Base-by-base conservation (phyloP, 2,888 invertebrate species). In the Macropis europaea region DNA sequence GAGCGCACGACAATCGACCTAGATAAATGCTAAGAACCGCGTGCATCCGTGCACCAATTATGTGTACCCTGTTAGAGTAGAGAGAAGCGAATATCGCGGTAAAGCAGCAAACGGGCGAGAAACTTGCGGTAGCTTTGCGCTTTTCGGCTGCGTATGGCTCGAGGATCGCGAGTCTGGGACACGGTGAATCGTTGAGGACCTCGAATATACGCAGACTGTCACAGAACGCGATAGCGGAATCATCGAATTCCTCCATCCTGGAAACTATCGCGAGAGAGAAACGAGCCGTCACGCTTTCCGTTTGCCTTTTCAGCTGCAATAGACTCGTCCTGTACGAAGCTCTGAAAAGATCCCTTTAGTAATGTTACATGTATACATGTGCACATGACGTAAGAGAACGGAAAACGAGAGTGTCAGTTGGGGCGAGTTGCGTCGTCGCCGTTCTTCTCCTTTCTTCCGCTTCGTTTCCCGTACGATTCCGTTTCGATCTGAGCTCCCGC, bases 401-500 rank as follows among this genome's bases (percentile, higher is more conserved):
- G 67, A 63, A 67, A 70, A 74, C 45, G 62, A 79, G 76, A 76
- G 86, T 85, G 86, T 85, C 85, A 87, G 84, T 86, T 85, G 84
- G 83, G 84, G 79, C 80, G 82, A 83, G 84, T 82, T 78, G 79
- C 79, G 77, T 70, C 56, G 59, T 73, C 53, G 56, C 63, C 68
- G 76, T 76, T 78, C 60, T 76, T 69, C 59, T 63, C 68, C 73
- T 69, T 63, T 73, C 61, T 60, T 62, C 53, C 52, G 63, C 63
- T 77, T 60, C 42, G 30, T 59, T 50, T 32, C 47, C 26, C 17
- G 22, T 36, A 48, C 48, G 38, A 61, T 32, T 54, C 60, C 42
- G 42, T 68, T 34, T 54, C 36, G 30, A 30, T 28, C 3, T 53
- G 17, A 4, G 26, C 42, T 40, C 26, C 52, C 57, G n/a, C n/a